Base-by-base conservation (phyloP, 2,888 invertebrate species). In the Torymus auratus region DNA sequence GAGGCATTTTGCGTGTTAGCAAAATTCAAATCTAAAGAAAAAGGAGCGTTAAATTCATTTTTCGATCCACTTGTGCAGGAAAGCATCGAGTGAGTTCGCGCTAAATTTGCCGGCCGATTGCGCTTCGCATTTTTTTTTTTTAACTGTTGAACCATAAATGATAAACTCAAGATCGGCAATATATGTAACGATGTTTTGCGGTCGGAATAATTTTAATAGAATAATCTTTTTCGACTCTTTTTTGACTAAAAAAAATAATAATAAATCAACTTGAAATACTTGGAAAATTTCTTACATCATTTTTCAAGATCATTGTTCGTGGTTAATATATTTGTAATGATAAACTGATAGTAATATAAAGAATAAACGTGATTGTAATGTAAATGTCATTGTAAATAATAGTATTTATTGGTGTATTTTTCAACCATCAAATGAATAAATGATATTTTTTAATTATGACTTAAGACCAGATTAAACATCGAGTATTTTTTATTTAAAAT, bases 321-420 rank as follows among this genome's bases (percentile, higher is more conserved):
- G 14, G 67, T 65, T 68, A 75, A 11, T 75, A 75, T 67, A 41
- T 74, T 61, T 76, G 74, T 76, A 72, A 82, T 82, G 79, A 79
- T 61, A 67, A 65, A 61, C 17, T 56, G 61, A 76, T 64, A 62
- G 69, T 55, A 71, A 52, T 60, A 28, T 71, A 58, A 64, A 72
- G 73, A 77, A 81, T 55, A 60, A 41, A 70, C 15, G 13, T 53
- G 13, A 41, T 50, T 76, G 41, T 79, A 72, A 72, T 28, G 65
- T 60, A 76, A 69, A 62, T 23, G 14, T 61, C 20, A 23, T 62
- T 80, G 79, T 82, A 73, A 79, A 79, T 75, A 75, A 52, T 52
- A 76, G 52, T 76, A 76, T 78, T 78, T 78, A 76, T 78, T 71
- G 50, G 53, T 67, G 28, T 75, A 78, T 69, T 69, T 72, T 64